Base-by-base conservation (phyloP, 2,113 vertebrate species). In the Lamprotornis superbus region DNA sequence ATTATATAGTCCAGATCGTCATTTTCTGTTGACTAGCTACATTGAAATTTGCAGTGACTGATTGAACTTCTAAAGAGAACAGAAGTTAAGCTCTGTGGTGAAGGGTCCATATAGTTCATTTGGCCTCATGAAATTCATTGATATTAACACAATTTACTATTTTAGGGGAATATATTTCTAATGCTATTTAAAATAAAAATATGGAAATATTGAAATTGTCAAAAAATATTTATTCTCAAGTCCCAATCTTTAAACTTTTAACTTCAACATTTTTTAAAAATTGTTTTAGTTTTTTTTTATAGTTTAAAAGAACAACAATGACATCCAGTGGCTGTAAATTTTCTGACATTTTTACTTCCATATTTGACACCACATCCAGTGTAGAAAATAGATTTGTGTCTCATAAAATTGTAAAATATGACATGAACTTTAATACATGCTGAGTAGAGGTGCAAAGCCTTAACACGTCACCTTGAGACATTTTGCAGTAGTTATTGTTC, bases 281-380 rank as follows among this genome's bases (percentile, higher is more conserved):
- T 44, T 76, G 15, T 55, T 64, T 24, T 49, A 5, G 6, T 73
- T 15, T 42, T 80, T 39, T 39, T 71, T 35, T 56, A 3, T 46
- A 8, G 30, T 80, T 95, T 52, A 57, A 89, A 84, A 81, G 86
- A 70, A 60, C 93, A 95, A 83, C 67, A 92, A 96, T 82, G 90
- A 96, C 93, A 97, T 95, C 93, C 96, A 86, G 90, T 94, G 95
- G 93, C 11, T 97, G 79, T 78, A 83, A 84, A 87, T 81, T 77
- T 65, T 87, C 69, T 74, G 91, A 16, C 47, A 78, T 57, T 85
- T 87, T 73, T 42, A 40, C 49, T 83, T 95, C n/a, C 11, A 9
- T 46, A 49, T 77, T 79, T 87, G 27, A n/a, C 44, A 67, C 8
- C 9, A 7, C 7, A 33, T 23, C n/a, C 20, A 12, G 35, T 40